A percentile compares a stretch with the other conserved stretches of the same genome.
phyloP scores from a whole-genome alignment of 2,888 invertebrate species.

The Ptycholaimellus sp. region DNA sequence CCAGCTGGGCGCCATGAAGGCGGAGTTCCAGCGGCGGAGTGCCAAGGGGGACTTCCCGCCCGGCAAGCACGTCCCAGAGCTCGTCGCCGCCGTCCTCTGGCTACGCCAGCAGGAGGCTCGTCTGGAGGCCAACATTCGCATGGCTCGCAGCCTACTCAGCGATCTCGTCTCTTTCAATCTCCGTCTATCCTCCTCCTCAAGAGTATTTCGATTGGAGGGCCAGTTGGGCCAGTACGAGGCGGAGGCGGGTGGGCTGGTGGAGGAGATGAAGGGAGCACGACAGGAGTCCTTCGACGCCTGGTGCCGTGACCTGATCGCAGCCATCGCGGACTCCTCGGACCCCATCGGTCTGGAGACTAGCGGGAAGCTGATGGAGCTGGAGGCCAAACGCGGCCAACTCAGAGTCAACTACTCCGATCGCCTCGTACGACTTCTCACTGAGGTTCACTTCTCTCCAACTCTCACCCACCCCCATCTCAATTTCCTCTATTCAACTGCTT shows the following conservation, averaged over 20 bases:
- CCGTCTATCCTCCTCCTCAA: too few relatives aligned
- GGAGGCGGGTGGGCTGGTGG: slow-evolving; percentile 33
- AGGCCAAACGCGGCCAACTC: slow-evolving; percentile 29
- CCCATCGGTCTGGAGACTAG: slow-evolving; percentile 34
- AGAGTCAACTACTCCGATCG: slow-evolving; percentile 71
- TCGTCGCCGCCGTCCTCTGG: slow-evolving; percentile 45
- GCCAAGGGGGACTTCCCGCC: slow-evolving; percentile 23
- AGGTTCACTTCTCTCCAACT: too few relatives aligned
- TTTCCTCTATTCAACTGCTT: slow-evolving; percentile 33
- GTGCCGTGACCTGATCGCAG: slow-evolving; percentile 37
- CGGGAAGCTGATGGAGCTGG: slow-evolving; percentile 33
- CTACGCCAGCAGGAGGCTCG: slow-evolving; percentile 45
- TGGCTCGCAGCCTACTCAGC: too few relatives aligned
- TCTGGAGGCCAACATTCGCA: too few relatives aligned
- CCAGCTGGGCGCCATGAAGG: slow-evolving; percentile 28
- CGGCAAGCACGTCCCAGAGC: slow-evolving; percentile 39
- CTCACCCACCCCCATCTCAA: too few relatives aligned
- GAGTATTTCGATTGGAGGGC: too few relatives aligned
- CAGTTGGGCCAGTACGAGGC: slow-evolving; percentile 40
- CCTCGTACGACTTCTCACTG: slow-evolving; percentile 54
- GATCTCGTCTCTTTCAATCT: too few relatives aligned
- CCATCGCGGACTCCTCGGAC: slow-evolving; percentile 34
- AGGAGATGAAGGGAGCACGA: slow-evolving; percentile 38
- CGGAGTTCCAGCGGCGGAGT: slow-evolving; percentile 25
- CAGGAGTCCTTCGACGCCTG: slow-evolving; percentile 42